These are phyloP conservation scores for Erpornis zantholeuca DNA, from an alignment of 2,113 vertebrate genomes.

Conservation along the genomic window DNA sequence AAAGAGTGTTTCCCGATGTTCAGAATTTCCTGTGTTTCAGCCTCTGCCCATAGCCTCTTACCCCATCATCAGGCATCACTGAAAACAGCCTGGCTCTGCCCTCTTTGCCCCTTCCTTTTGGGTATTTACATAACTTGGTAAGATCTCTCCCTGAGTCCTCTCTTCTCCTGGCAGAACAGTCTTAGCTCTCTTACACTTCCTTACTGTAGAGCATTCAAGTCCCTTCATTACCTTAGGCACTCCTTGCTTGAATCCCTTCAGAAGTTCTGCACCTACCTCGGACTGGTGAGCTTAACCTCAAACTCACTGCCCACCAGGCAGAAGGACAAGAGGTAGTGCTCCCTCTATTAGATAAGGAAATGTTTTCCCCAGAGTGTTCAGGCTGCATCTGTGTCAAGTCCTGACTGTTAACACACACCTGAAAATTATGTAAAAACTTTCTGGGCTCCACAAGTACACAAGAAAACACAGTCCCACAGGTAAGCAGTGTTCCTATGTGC, in stretches of 20 bases:
- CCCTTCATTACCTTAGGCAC: background rate
- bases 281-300: background rate
- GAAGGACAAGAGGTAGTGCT: background rate
- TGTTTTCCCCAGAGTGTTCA: background rate
- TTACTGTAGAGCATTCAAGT: background rate
- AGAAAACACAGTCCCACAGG: background rate
- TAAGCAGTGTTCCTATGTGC: background rate
- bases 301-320: background rate
- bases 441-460: background rate
- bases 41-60: background rate
- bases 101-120: background rate
- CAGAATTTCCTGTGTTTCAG: background rate
- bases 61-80: background rate
- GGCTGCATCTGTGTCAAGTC: background rate
- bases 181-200: background rate
- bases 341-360: background rate
- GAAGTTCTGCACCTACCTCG: background rate
- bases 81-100: background rate
- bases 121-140: accelerated
- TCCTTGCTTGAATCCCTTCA: background rate
- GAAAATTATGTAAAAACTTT: background rate
- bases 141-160: background rate
- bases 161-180: background rate
- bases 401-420: accelerated
- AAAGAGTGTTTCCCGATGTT: background rate